A percentile compares a stretch with the other conserved stretches of the same genome.
Evolutionary conservation across 2,888 invertebrate species (phyloP).

Genomic region (Cephus pygmeus): DNA sequence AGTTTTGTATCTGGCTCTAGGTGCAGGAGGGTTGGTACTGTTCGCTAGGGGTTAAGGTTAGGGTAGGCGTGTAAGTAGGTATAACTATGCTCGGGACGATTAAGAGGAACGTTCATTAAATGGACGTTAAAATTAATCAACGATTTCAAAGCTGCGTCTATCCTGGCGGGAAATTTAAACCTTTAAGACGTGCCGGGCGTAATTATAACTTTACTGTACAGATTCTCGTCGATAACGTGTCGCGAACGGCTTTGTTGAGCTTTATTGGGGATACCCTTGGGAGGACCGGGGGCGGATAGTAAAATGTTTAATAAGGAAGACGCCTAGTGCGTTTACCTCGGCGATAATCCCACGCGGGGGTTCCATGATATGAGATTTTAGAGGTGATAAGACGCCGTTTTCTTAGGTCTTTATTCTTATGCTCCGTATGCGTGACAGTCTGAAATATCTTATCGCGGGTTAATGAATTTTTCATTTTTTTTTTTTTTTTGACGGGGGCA

Average conservation of each 20-base stretch:
- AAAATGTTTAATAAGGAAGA: constrained; percentile 4
- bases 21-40: no score
- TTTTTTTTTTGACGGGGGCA: background rate
- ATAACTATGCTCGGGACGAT: background rate
- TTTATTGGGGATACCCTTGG: background rate
- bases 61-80: background rate
- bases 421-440: background rate
- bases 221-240: constrained; percentile 8
- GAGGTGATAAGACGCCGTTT: background rate
- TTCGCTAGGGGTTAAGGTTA: no score
- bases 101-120: background rate
- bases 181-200: background rate
- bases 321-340: background rate
- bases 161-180: background rate
- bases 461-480: constrained; percentile 13
- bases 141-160: background rate
- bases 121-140: constrained; percentile 6
- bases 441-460: background rate
- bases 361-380: background rate
- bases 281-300: background rate
- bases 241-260: background rate
- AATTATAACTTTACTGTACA: constrained; percentile 11
- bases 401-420: background rate
- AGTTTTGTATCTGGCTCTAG: background rate
- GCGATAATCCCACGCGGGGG: background rate